Evolutionary conservation across 2,797 vertebrate genomes (phyloP).

Genomic region (Tapera naevia): DNA sequence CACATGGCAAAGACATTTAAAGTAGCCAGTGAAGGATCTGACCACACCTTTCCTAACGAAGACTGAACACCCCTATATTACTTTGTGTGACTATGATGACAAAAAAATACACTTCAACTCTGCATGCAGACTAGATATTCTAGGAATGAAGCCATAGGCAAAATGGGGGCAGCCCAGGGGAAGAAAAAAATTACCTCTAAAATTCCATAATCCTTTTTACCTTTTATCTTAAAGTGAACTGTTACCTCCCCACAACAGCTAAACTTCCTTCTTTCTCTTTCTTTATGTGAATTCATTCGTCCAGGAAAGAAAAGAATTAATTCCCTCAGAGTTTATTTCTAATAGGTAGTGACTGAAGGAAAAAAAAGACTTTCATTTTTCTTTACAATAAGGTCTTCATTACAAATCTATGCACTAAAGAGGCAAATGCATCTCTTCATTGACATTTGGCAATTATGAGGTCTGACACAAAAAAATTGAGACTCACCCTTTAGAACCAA

Average conservation of each 20-base stretch:
- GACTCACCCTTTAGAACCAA: too few species aligned
- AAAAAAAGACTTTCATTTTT: neutral
- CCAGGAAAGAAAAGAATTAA: neutral
- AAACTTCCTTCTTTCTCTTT: neutral
- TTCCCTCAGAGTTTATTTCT: neutral
- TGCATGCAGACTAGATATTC: neutral
- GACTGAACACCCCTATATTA: neutral
- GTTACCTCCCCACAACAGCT: neutral
- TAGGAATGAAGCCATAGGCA: neutral
- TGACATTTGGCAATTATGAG: neutral
- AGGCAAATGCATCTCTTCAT: neutral
- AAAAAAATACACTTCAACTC: neutral
- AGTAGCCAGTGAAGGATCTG: neutral
- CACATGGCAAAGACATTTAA: neutral
- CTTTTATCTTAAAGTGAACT: neutral
- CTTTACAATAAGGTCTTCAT: neutral
- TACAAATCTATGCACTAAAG: neutral
- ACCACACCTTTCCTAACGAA: neutral
- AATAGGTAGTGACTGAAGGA: neutral
- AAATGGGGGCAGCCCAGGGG: neutral
- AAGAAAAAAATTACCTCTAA: constrained; percentile 29
- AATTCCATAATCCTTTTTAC: constrained; percentile 30
- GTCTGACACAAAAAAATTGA: too few species aligned
- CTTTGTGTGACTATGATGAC: neutral
- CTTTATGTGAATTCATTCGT: neutral